Percentiles rank a stretch among this genome's conserved stretches.
Evolutionary conservation across 2,797 vertebrate genomes (phyloP).

Genomic region (Leptoclinus maculatus): DNA sequence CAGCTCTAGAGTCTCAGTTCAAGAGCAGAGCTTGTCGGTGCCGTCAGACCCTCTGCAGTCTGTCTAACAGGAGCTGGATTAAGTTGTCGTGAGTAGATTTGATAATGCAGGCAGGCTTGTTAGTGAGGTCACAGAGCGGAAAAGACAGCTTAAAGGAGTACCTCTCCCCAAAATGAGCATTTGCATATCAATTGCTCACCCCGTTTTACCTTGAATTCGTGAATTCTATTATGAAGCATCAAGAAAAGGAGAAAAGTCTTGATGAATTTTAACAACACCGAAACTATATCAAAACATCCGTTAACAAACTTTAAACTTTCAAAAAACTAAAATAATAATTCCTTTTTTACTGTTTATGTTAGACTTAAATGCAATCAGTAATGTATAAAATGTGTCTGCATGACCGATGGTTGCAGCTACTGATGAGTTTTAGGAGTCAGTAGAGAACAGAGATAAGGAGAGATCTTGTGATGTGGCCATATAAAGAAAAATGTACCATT

Average conservation of each 20-base stretch:
- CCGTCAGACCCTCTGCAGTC: constrained; percentile 38
- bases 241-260: background rate
- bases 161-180: no score
- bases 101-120: constrained; percentile 17
- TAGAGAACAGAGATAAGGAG: background rate
- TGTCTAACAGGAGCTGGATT: constrained; percentile 42
- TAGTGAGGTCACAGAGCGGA: constrained; percentile 14
- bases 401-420: no score
- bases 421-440: background rate
- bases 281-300: no score
- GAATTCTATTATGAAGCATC: background rate
- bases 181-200: background rate
- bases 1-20: background rate
- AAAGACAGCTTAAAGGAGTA: background rate
- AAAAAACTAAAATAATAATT: no score
- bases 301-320: no score
- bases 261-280: background rate
- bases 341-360: no score
- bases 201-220: background rate
- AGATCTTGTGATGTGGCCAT: background rate
- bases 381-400: no score
- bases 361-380: no score
- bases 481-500: background rate
- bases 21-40: constrained; percentile 10
- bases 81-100: constrained; percentile 32